Evolutionary conservation across 2,888 invertebrate species (phyloP).

Genomic region (Macrophya alboannulata): DNA sequence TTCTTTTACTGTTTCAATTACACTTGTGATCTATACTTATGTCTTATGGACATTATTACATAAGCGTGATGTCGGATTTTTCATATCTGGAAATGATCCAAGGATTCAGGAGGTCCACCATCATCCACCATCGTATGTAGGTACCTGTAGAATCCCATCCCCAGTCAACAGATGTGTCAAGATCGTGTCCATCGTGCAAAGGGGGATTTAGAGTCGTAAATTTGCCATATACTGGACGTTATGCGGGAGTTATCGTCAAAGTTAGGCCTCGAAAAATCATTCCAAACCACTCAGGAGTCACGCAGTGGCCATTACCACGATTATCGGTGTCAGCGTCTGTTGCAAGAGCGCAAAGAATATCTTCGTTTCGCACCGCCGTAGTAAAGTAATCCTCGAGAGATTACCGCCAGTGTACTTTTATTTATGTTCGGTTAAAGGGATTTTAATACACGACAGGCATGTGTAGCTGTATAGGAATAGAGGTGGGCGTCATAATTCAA

Average conservation of each 20-base stretch:
- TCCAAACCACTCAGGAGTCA: background rate
- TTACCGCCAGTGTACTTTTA: slow-evolving; percentile 70
- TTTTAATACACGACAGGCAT: slow-evolving; percentile 72
- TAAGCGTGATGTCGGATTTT: background rate
- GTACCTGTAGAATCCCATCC: background rate
- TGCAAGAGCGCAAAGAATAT: slow-evolving; percentile 30
- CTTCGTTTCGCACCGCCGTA: slow-evolving; percentile 56
- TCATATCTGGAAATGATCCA: background rate
- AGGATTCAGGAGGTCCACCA: background rate
- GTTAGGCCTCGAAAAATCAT: background rate
- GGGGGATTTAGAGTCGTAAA: background rate
- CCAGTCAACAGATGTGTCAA: background rate
- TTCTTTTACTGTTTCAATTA: background rate
- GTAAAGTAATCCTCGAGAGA: slow-evolving; percentile 67
- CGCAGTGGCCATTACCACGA: slow-evolving; percentile 8
- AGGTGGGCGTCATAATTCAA: slow-evolving; percentile 69
- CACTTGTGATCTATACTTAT: background rate
- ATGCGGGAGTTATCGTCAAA: background rate
- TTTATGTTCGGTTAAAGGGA: slow-evolving; percentile 76
- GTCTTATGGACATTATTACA: background rate
- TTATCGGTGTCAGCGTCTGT: background rate
- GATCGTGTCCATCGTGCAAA: background rate
- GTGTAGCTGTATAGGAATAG: slow-evolving; percentile 17
- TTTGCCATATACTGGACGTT: background rate
- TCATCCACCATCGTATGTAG: too few species aligned